A percentile compares a stretch with the other conserved stretches of the same genome.
These are phyloP conservation scores for Eublepharis macularius DNA, from an alignment of 2,113 vertebrate species.

Conservation along the genomic window DNA sequence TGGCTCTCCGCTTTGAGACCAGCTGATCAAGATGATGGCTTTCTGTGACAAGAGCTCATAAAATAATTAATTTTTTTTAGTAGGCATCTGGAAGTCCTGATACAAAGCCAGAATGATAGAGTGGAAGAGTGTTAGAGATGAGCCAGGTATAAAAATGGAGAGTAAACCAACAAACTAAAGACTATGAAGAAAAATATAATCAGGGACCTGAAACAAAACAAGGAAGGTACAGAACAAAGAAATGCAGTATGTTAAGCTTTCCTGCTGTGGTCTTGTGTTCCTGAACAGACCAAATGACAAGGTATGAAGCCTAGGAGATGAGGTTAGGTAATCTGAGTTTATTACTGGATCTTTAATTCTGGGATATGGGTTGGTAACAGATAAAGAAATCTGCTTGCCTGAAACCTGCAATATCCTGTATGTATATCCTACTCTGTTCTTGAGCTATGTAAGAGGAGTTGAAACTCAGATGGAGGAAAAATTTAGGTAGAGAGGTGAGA, in stretches of 20 bases:
- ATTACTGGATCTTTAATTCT: not conserved
- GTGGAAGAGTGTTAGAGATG: not conserved
- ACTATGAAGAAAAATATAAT: not conserved
- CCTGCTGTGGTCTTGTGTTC: not conserved
- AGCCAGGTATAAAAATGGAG: not conserved
- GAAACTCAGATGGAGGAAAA: too few species aligned
- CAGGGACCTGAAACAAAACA: not conserved
- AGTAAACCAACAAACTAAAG: not conserved
- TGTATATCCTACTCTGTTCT: not conserved
- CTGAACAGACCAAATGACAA: not conserved
- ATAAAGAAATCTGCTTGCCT: not conserved
- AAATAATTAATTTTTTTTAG: not conserved
- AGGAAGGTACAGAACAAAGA: not conserved
- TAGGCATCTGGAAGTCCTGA: not conserved
- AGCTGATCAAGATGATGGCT: not conserved
- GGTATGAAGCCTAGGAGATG: not conserved
- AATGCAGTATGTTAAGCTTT: not conserved
- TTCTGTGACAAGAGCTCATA: not conserved
- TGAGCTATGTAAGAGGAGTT: too few species aligned
- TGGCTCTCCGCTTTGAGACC: not conserved
- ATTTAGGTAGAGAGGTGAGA: too few species aligned
- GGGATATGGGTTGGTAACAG: not conserved
- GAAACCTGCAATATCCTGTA: not conserved
- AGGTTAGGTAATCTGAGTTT: not conserved
- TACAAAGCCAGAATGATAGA: not conserved